phyloP scores from a whole-genome alignment of 2,113 vertebrate genomes.

The Eclectus roratus region DNA sequence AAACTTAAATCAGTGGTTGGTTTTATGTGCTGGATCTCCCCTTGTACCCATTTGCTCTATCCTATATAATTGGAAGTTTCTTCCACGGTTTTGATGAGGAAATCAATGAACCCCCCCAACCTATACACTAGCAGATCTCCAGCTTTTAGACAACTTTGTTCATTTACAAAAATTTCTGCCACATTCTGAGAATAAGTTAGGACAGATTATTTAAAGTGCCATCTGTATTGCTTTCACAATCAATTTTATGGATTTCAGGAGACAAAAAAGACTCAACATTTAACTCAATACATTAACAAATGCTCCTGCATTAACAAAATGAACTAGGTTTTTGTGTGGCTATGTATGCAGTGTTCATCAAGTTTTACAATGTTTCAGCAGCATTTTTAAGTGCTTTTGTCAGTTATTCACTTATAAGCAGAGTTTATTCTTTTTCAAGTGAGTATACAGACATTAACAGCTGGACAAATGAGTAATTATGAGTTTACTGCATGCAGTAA shows the following conservation, averaged over 20 bases:
- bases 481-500: not conserved
- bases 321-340: not conserved
- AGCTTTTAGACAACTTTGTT: not conserved
- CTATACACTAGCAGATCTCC: not conserved
- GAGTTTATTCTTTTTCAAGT: not conserved
- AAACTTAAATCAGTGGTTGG: not conserved
- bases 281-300: not conserved
- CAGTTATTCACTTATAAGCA: not conserved
- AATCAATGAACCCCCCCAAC: not conserved
- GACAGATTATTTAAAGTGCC: not conserved
- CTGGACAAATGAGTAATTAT: not conserved
- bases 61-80: not conserved
- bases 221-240: not conserved
- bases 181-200: not conserved
- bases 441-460: not conserved
- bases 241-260: not conserved
- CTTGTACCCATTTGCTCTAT: rapidly evolving
- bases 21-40: not conserved
- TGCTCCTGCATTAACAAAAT: not conserved
- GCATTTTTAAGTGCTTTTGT: not conserved
- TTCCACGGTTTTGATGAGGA: not conserved
- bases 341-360: not conserved
- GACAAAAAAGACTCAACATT: not conserved
- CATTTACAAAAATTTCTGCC: not conserved
- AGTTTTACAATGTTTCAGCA: not conserved